Evolutionary conservation across 30 jellyfish, hydroid and myxozoan genomes (phyloP).

Genomic region (Aurelia aurita complex sp. Pacific): DNA sequence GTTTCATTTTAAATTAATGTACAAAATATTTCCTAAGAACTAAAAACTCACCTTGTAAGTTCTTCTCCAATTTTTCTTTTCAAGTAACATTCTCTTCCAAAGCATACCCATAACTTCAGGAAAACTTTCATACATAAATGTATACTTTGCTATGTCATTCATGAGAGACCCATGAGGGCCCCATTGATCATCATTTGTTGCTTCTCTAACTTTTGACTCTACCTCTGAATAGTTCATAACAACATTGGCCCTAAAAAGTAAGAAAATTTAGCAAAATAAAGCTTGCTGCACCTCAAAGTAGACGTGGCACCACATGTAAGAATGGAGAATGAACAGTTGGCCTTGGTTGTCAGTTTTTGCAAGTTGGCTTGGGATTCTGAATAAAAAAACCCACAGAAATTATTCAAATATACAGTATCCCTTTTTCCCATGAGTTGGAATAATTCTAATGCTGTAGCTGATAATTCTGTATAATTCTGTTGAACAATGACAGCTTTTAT

Average conservation of each 20-base stretch:
- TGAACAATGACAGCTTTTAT: too few relatives aligned
- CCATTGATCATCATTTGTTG: conserved; percentile 98
- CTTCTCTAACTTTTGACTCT: conserved; percentile 95
- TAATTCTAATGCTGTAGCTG: too few relatives aligned
- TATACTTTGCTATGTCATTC: conserved; percentile 82
- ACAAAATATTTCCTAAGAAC: neutral
- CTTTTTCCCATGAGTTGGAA: too few relatives aligned
- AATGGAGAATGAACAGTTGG: too few relatives aligned
- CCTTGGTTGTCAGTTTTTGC: too few relatives aligned
- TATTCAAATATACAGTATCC: too few relatives aligned
- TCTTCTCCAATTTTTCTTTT: conserved; percentile 91
- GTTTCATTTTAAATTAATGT: too few relatives aligned
- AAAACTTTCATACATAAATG: conserved; percentile 84
- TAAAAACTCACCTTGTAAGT: conserved; percentile 70
- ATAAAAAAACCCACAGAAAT: too few relatives aligned
- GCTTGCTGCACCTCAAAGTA: too few relatives aligned
- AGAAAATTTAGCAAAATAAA: neutral
- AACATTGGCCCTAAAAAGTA: conserved; percentile 85
- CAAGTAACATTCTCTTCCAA: conserved; percentile 89
- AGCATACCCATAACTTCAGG: conserved; percentile 98
- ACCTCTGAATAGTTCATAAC: conserved; percentile 97
- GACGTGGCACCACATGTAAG: too few relatives aligned
- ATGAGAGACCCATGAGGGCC: conserved; percentile 95
- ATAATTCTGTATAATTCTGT: too few relatives aligned
- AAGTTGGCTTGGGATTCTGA: too few relatives aligned